Evolutionary conservation across 37 sponge, comb jelly and placozoan species (phyloP).

Genomic region (Axinella damicornis): DNA sequence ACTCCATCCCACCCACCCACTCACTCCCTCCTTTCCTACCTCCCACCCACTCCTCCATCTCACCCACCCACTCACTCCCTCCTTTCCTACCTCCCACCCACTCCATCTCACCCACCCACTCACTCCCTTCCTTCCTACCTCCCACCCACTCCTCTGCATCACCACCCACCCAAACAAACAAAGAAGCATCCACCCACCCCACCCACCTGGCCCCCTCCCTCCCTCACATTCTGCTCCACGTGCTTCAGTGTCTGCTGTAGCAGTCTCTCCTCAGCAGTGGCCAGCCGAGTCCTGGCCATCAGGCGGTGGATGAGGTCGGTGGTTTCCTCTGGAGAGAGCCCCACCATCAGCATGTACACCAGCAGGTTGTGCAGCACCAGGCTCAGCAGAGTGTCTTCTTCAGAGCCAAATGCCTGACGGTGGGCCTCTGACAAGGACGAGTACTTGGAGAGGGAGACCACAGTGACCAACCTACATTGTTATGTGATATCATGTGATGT

Average conservation of each 20-base stretch:
- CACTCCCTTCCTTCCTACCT: too few species aligned
- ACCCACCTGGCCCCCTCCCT: too few species aligned
- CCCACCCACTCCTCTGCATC: too few species aligned
- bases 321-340: slow-evolving; percentile 44
- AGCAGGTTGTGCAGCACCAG: slow-evolving; percentile 68
- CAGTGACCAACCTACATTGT: not conserved
- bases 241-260: slow-evolving; percentile 64
- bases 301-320: slow-evolving; percentile 44
- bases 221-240: slow-evolving; percentile 55
- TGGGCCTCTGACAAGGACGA: slow-evolving; percentile 34
- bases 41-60: too few species aligned
- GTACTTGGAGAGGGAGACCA: slow-evolving; percentile 38
- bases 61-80: too few species aligned
- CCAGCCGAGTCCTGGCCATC: slow-evolving; percentile 65
- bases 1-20: too few species aligned
- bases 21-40: too few species aligned
- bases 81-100: too few species aligned
- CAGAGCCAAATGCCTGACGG: slow-evolving; percentile 44
- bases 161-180: too few species aligned
- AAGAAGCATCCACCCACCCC: too few species aligned
- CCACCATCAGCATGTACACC: slow-evolving; percentile 75
- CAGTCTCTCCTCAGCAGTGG: slow-evolving; percentile 68
- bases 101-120: too few species aligned
- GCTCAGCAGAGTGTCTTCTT: slow-evolving; percentile 78
- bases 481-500: too few species aligned